Evolutionary conservation across 2,113 vertebrate species (phyloP).

Genomic region (Mystacornis crossleyi): DNA sequence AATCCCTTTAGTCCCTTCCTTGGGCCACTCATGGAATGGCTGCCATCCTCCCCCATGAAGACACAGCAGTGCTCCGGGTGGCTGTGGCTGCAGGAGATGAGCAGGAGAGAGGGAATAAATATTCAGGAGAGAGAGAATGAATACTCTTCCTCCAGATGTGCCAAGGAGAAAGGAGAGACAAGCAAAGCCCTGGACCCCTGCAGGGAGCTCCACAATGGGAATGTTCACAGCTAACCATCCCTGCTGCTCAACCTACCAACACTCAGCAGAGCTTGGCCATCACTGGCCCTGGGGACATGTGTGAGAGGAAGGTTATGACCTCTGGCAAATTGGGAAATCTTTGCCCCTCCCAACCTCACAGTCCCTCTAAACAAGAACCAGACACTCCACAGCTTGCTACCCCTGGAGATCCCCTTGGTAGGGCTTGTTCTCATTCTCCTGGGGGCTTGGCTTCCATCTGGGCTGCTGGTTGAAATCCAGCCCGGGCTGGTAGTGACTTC

Average conservation of each 20-base stretch:
- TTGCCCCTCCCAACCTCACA: constrained; percentile 17
- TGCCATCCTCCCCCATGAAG: not conserved
- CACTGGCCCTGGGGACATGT: not conserved
- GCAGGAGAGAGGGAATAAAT: constrained; percentile 31
- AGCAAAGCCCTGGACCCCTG: not conserved
- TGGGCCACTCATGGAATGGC: not conserved
- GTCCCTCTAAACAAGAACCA: constrained; percentile 55
- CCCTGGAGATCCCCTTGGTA: constrained; percentile 13
- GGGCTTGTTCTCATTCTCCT: constrained; percentile 50
- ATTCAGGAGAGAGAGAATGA: constrained; percentile 21
- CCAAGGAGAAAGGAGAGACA: constrained; percentile 28
- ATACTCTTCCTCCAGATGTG: constrained; percentile 24
- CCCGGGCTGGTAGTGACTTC: constrained; percentile 33
- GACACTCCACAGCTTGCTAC: constrained; percentile 15
- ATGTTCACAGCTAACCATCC: constrained; percentile 41
- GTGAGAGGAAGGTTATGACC: constrained; percentile 52
- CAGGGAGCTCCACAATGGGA: constrained; percentile 47
- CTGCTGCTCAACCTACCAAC: not conserved
- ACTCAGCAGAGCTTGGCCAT: constrained; percentile 9
- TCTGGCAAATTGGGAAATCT: constrained; percentile 31
- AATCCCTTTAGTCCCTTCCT: not conserved
- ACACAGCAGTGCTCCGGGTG: not conserved
- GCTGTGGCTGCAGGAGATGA: not conserved
- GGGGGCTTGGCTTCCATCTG: constrained; percentile 51
- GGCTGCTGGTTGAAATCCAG: constrained; percentile 52